Evolutionary conservation across 2,888 invertebrate genomes (phyloP), one percentile per base, ranked within the genome.

Genomic region (Aspidiotus rigidus): DNA sequence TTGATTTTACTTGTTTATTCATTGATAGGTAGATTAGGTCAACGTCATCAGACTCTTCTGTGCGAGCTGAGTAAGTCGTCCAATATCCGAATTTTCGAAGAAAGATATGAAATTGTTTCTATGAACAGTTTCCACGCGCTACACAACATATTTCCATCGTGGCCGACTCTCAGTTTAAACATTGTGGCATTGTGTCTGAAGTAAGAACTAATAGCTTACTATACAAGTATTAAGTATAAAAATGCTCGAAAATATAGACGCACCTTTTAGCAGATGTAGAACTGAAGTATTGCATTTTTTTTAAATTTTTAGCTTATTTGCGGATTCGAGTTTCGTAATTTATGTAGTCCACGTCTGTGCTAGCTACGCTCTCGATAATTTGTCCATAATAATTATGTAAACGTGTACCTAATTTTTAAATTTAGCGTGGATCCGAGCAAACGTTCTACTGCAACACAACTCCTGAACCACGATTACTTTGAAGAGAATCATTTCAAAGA

Each of bases 381-480:
- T 16, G 9, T 15, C 39, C 40, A 13, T 16, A 60, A 16, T 11
- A 40, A 15, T 15, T 10, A 63, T 41, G 54, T 16, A 55, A 11
- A 39, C 7, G 28, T 28, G 28, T 28, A 28, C 1, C 5, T 28
- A n/a, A n/a, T n/a, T 54, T 28, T 69, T 61, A 57, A 16, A 15
- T 72, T 74, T 44, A 75, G 75, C 57, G 73, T 87, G 77, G 87
- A 88, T 76, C 88, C 89, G 0, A 78, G 82, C 0, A 79, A 82
- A 0, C 77, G 89, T 1, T 84, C 87, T 0, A 80, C 81, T 0
- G 85, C 86, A 28, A 79, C 82, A 0, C 81, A 83, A 28, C 79
- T 89, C n/a, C 78, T 89, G 9, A 81, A 84, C 60, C 87, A 88
- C 75, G 77, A 79, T 71, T 85, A 86, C 74, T 89, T 89, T 76